Percentiles rank a stretch among this genome's conserved stretches.
These are phyloP conservation scores for Aratinga solstitialis DNA, from an alignment of 2,797 vertebrate genomes.

Conservation along the genomic window DNA sequence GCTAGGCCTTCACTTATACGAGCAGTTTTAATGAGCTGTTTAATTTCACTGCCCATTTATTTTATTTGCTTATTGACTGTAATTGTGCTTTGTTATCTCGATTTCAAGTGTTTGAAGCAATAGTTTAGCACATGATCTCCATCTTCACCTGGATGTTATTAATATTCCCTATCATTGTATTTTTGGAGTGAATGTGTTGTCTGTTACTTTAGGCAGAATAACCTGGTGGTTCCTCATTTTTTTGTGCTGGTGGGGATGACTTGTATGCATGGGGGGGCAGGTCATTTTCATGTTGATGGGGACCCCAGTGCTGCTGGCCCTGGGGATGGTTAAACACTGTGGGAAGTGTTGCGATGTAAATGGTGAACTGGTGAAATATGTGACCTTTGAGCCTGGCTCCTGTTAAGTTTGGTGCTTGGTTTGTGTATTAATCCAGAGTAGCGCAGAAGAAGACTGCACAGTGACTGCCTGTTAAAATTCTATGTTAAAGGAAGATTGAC, in stretches of 20 bases:
- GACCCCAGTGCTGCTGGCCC: background rate
- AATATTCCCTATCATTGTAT: background rate
- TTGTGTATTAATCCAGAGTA: background rate
- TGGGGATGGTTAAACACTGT: background rate
- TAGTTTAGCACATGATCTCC: background rate
- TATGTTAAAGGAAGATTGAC: background rate
- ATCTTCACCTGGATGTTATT: background rate
- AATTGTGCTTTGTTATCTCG: background rate
- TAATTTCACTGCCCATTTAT: background rate
- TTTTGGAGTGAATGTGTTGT: background rate
- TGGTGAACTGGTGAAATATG: background rate
- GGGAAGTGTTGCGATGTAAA: background rate
- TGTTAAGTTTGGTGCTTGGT: background rate
- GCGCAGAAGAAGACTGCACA: background rate
- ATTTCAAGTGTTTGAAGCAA: background rate
- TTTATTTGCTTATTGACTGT: background rate
- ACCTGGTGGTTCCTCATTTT: background rate
- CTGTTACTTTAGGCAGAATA: background rate
- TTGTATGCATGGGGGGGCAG: accelerated
- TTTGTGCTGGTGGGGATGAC: accelerated
- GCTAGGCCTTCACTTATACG: background rate
- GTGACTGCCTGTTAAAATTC: background rate
- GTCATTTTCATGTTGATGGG: background rate
- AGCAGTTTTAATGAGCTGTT: background rate
- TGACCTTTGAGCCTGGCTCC: background rate